Base-by-base conservation (phyloP, 2,888 invertebrate species). In the Tenthredo distinguenda region DNA sequence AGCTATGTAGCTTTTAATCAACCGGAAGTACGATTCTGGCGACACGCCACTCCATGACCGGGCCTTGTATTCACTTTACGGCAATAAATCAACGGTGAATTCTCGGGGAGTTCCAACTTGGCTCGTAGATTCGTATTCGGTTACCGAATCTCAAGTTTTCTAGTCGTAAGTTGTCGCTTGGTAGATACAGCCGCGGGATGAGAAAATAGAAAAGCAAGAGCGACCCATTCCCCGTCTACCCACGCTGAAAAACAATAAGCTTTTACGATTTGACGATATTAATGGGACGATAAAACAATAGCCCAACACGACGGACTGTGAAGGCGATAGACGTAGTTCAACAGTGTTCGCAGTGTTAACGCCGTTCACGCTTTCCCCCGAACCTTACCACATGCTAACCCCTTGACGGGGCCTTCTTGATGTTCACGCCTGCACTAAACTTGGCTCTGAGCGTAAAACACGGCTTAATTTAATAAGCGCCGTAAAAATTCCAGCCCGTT, bases 51-150 rank as follows among this genome's bases (percentile, higher is more conserved):
- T 77, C 55, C 50, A 18, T 26, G 74, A 74, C 40, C 21, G 74
- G 43, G 74, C 26, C 74, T 74, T 74, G 74, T 47, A 40, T 47
- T 26, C 21, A 43, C 34, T 77, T 26, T 7, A 77, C 50, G 50
- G 31, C 47, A 55, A 81, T 62, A 81, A 81, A 81, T 81, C 62
- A 81, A 62, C 81, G 62, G 62, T 40, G 40, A 21, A 81, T 81
- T 81, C 81, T 77, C 55, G 31, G 18, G 9, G 50, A 55, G 77
- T 31, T 68, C 55, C 21, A 81, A 81, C 81, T 81, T 62, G 37
- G 81, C 81, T 81, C 81, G 81, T 81, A 62, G 81, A 50, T 81
- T 58, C 81, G 81, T 81, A 37, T 81, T 81, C 18, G 58, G 81
- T 81, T 81, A 77, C 62, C 81, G 62, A 58, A 81, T 81, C 77